Evolutionary conservation across 1,140 invertebrate genomes (phyloP).

Genomic region (Psilanteris sp.): DNA sequence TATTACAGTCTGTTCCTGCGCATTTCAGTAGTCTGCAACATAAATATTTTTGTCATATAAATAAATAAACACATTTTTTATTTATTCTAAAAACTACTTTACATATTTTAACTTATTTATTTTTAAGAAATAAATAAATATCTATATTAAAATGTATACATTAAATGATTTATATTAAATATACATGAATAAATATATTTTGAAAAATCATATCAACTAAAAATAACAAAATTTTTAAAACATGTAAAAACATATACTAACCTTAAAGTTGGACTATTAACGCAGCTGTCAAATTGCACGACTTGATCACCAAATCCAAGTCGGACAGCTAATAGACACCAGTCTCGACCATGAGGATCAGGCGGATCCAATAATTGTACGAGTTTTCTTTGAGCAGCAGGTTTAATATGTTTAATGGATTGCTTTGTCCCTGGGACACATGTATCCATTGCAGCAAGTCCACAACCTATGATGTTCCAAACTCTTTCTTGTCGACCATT

Average conservation of each 20-base stretch:
- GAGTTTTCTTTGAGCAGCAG: slow-evolving; percentile 80
- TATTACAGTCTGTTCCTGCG: slow-evolving; percentile 71
- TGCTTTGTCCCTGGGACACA: slow-evolving; percentile 75
- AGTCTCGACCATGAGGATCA: slow-evolving; percentile 89
- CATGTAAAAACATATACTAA: too few relatives aligned
- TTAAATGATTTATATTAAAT: too few relatives aligned
- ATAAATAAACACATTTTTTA: slow-evolving; percentile 8
- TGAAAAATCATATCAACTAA: too few relatives aligned
- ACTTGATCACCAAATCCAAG: slow-evolving; percentile 82
- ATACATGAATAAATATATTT: too few relatives aligned
- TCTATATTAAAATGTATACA: too few relatives aligned
- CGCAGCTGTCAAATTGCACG: slow-evolving; percentile 75
- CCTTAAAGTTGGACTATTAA: slow-evolving; percentile 76
- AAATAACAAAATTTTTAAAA: too few relatives aligned
- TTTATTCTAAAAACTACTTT: too few relatives aligned
- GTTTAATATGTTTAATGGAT: slow-evolving; percentile 73
- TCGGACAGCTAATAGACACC: slow-evolving; percentile 89
- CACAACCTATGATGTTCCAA: slow-evolving; percentile 85
- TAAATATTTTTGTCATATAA: slow-evolving; percentile 1
- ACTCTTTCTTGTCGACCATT: slow-evolving; percentile 84
- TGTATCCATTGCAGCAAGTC: slow-evolving; percentile 74
- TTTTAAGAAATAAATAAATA: too few relatives aligned
- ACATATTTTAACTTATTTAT: too few relatives aligned
- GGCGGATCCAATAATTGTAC: slow-evolving; percentile 87
- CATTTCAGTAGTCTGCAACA: slow-evolving; percentile 71